Evolutionary conservation across 2,888 invertebrate genomes (phyloP).

Genomic region (Cosmia trapezina): DNA sequence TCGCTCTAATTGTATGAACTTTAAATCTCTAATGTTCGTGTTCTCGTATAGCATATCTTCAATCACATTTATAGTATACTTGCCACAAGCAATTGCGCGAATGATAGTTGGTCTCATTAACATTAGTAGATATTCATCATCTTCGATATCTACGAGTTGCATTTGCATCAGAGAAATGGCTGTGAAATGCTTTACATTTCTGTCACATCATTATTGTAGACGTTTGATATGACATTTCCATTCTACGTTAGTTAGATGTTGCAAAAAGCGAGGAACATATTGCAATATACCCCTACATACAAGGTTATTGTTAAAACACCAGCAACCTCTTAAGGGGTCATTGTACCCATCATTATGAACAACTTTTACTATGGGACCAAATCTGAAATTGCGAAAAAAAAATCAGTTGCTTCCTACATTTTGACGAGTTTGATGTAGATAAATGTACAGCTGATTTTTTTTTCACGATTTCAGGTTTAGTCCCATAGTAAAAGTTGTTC

Average conservation of each 20-base stretch:
- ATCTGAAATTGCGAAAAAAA: too few relatives aligned
- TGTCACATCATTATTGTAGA: conserved; percentile 4
- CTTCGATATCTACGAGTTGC: conserved; percentile 5
- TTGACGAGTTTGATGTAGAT: too few relatives aligned
- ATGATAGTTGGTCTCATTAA: conserved; percentile 22
- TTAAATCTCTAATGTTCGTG: not conserved
- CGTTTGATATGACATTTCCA: not conserved
- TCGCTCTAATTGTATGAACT: not conserved
- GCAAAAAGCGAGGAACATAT: not conserved
- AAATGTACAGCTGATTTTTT: too few relatives aligned
- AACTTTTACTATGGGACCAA: too few relatives aligned
- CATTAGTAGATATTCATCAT: conserved; percentile 36
- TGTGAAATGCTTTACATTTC: conserved; percentile 18
- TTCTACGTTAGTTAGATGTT: not conserved
- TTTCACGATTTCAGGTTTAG: too few relatives aligned
- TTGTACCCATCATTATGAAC: too few relatives aligned
- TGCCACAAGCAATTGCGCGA: conserved; percentile 16
- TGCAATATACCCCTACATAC: not conserved
- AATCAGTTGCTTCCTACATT: too few relatives aligned
- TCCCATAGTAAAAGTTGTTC: too few relatives aligned
- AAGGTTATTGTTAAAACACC: too few relatives aligned
- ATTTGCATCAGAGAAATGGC: conserved; percentile 42
- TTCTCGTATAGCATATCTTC: not conserved
- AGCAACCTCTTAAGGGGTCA: too few relatives aligned
- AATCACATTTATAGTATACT: not conserved